A percentile compares a stretch with the other conserved stretches of the same genome.
phyloP scores from a whole-genome alignment of 1,140 invertebrate species.

The Branchinecta lindahli region DNA sequence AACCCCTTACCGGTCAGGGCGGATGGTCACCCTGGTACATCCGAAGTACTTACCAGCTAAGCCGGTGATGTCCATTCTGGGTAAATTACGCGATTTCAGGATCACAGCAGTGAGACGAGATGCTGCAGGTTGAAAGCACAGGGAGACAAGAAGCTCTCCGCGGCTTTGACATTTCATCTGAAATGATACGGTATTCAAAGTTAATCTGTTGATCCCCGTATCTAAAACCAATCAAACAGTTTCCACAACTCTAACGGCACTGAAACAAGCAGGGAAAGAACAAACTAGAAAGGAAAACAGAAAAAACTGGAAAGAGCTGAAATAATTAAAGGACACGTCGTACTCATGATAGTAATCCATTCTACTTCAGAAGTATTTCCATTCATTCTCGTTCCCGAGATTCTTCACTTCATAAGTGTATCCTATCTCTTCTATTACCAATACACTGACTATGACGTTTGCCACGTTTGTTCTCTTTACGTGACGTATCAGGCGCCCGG shows the following conservation, averaged over 20 bases:
- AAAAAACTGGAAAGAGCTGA: neutral
- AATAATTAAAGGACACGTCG: too few species aligned
- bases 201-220: neutral
- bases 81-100: conserved; percentile 78
- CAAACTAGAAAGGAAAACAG: conserved; percentile 13
- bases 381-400: too few species aligned
- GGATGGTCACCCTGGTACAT: too few species aligned
- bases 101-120: conserved; percentile 76
- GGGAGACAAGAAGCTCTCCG: conserved; percentile 74
- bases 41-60: conserved; percentile 43
- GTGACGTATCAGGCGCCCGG: too few species aligned
- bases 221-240: neutral
- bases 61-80: conserved; percentile 89
- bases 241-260: neutral
- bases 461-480: too few species aligned
- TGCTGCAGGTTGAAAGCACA: conserved; percentile 85
- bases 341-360: too few species aligned
- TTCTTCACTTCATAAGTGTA: too few species aligned
- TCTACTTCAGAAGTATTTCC: too few species aligned
- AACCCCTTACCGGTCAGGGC: too few species aligned
- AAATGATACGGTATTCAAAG: conserved; percentile 21
- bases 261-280: neutral
- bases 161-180: conserved; percentile 72
- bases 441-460: too few species aligned
- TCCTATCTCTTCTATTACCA: too few species aligned